Conservation (phyloP, 2,888 invertebrate genomes). For the Parnassius mnemosyne region DNA sequence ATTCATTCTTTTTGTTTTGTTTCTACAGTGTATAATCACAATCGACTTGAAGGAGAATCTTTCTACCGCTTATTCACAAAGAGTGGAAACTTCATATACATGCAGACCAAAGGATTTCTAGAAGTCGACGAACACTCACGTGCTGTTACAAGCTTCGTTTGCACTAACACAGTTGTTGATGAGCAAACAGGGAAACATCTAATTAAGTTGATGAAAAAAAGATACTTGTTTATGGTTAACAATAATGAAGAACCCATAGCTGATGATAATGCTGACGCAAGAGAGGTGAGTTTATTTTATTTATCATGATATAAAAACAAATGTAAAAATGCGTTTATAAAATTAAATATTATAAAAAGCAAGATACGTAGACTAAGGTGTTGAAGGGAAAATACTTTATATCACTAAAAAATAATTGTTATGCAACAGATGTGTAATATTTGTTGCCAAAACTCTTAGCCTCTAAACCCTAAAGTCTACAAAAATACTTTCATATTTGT, state of each 20-base stretch:
- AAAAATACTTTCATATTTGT: too few relatives aligned
- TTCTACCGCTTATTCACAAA: conserved; percentile 90
- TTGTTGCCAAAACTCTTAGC: too few relatives aligned
- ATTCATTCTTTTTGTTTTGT: too few relatives aligned
- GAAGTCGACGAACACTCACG: conserved; percentile 87
- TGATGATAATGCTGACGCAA: conserved; percentile 39
- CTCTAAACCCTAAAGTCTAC: too few relatives aligned
- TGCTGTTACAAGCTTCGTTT: conserved; percentile 89
- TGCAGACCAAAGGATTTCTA: conserved; percentile 89
- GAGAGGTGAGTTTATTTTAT: conserved; percentile 36
- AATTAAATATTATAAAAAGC: too few relatives aligned
- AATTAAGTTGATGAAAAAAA: conserved; percentile 86
- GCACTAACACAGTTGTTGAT: conserved; percentile 88
- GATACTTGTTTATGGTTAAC: conserved; percentile 81
- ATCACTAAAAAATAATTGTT: too few relatives aligned
- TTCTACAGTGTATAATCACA: conserved; percentile 84
- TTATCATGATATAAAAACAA: not conserved
- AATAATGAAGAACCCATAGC: conserved; percentile 34
- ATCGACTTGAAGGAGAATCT: conserved; percentile 88
- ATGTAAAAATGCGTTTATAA: too few relatives aligned
- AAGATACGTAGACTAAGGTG: too few relatives aligned
- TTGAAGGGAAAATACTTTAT: too few relatives aligned
- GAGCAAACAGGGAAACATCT: conserved; percentile 85
- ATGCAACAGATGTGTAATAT: too few relatives aligned
- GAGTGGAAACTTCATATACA: conserved; percentile 89